Base-by-base conservation (phyloP, 2,797 vertebrate species). In the Bradypus variegatus region DNA sequence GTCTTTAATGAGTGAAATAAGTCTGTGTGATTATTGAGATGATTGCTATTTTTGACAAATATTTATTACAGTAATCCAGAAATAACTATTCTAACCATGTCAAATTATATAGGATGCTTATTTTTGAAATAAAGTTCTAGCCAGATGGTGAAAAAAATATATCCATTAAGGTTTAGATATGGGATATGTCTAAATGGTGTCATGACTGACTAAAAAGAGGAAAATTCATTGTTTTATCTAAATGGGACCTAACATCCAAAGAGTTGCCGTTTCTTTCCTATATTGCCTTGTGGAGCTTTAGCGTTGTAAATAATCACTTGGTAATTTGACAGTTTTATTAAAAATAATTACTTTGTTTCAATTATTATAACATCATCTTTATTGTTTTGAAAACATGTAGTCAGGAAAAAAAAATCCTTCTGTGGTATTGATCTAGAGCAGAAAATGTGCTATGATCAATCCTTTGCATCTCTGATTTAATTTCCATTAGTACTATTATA, bases 401-500 rank as follows among this genome's bases (percentile, higher is more conserved):
- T 93, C 19, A 33, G 65, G 72, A 72, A 48, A 6, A 55, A 75
- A 41, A 41, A 88, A 45, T 38, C 8, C 60, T 78, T 84, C 29
- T 62, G 93, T 60, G 41, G 14, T 76, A 85, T 41, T 87, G 67
- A 94, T 69, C 31, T 81, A n/a, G 31, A 89, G 41, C 58, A 92
- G 64, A 91, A 91, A 94, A 87, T 84, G 62, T 73, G 48, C 6
- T 60, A 1, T 53, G 50, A 78, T 58, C 67, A 19, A 14, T 95
- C 33, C 93, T 93, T 87, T 93, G 67, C 8, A 48, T 79, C 53
- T 93, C 33, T 95, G 95, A 91, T 55, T 55, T 90, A 12, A 12
- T 29, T 96, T 96, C 90, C 91, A 94, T 92, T 92, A 92, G 79
- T 89, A 36, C 60, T 80, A 27, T 94, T 75, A 89, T 94, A 83